Evolutionary conservation across 2,797 vertebrate species (phyloP), one percentile per base, ranked within the genome.

Genomic region (Natrix natrix): DNA sequence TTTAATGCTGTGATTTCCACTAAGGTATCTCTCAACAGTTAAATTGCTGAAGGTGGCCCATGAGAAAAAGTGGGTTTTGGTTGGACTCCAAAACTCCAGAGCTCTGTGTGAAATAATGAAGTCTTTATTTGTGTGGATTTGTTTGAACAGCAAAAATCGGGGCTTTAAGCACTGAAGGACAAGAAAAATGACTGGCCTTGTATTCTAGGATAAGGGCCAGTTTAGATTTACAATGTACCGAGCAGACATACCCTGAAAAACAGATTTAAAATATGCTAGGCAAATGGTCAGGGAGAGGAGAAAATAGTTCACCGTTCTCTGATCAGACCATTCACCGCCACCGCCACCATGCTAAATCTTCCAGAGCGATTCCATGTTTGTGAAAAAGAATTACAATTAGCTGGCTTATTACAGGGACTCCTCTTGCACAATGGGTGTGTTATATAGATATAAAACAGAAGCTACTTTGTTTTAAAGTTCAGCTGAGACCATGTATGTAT

Each of bases 401-500:
- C 88, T 90, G 54, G 37, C 54, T 87, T 37, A 54, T 87, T 87
- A 48, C 55, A 92, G 55, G 52, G 28, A 55, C 12, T 63, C 8
- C 59, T 61, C 60, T 52, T 57, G 52, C 26, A 93, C 86, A 92
- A 90, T 92, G 92, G 26, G 3, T 22, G 56, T 59, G 20, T 24
- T 66, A 32, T 90, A 59, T 78, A 87, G 60, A 66, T 90, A n/a
- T 37, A 90, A 87, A 93, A 93, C 60, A 87, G 78, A 90, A 69
- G 60, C 43, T 1, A 43, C 91, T 87, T 90, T 59, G 87, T 93
- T 89, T 37, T 52, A 57, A 89, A 52, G 48, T 59, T 69, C 26
- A 66, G 20, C 20, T 43, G 16, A 37, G 59, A 63, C 28, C 28
- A 16, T 32, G 22, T n/a, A 91, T 55, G n/a, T 43, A 91, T 55